Evolutionary conservation across 2,797 vertebrate genomes (phyloP).

Genomic region (Aldrovandia affinis): DNA sequence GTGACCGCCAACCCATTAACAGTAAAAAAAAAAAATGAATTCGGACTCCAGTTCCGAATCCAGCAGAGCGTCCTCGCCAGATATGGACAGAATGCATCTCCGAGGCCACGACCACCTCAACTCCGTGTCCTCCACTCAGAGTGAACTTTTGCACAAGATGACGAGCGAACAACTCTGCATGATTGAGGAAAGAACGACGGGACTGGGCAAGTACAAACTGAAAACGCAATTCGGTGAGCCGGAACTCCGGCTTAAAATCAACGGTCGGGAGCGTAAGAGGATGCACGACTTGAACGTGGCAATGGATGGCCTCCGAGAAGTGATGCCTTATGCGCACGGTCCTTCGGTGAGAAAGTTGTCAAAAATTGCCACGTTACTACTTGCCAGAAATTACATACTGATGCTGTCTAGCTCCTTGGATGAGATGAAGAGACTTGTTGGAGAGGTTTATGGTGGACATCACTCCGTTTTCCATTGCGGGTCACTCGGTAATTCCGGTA

Average conservation of each 20-base stretch:
- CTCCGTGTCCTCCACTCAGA: constrained; percentile 89
- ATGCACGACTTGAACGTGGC: constrained; percentile 97
- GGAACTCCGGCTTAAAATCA: constrained; percentile 92
- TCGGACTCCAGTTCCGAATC: constrained; percentile 86
- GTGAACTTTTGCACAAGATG: constrained; percentile 86
- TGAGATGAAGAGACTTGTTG: constrained; percentile 95
- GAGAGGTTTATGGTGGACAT: constrained; percentile 94
- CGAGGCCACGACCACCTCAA: constrained; percentile 80
- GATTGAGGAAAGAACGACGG: constrained; percentile 65
- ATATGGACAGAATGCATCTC: constrained; percentile 92
- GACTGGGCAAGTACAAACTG: constrained; percentile 90
- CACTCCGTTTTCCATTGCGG: constrained; percentile 96
- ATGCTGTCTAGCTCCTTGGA: constrained; percentile 96
- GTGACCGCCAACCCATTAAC: constrained; percentile 69
- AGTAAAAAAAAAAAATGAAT: constrained; percentile 85
- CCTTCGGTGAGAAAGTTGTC: constrained; percentile 94
- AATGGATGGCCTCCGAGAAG: constrained; percentile 95
- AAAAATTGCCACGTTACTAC: constrained; percentile 94
- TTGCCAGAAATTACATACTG: constrained; percentile 97
- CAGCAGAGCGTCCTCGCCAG: constrained; percentile 97
- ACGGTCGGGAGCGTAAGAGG: constrained; percentile 90
- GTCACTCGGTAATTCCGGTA: constrained; percentile 78
- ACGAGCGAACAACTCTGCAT: constrained; percentile 73
- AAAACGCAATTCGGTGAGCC: constrained; percentile 95
- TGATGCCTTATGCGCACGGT: constrained; percentile 96